Evolutionary conservation across 2,797 vertebrate genomes (phyloP).

Genomic region (Eulemur mongoz): DNA sequence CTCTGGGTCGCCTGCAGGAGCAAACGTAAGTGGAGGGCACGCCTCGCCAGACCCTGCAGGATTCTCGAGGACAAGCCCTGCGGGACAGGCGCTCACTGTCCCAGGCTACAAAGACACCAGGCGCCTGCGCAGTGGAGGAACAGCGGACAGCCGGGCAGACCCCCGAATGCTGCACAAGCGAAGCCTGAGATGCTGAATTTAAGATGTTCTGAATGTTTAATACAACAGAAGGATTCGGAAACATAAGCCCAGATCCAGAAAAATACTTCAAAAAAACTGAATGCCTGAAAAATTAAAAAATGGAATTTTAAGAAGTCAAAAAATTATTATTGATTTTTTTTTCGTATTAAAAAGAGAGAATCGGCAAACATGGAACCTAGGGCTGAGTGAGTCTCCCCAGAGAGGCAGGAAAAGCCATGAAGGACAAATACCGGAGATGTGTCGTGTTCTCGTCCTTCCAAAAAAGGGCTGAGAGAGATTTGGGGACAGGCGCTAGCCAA

Average conservation of each 20-base stretch:
- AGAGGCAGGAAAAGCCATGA: background rate
- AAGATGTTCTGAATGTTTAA: background rate
- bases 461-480: too few relatives aligned
- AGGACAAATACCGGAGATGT: background rate
- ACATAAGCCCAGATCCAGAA: background rate
- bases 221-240: background rate
- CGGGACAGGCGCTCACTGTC: too few relatives aligned
- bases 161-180: fast-evolving
- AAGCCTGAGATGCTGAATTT: background rate
- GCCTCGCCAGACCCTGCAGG: fast-evolving
- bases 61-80: background rate
- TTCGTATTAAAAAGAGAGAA: background rate
- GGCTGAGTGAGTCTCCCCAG: background rate
- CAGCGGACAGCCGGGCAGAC: background rate
- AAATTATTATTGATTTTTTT: background rate
- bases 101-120: background rate
- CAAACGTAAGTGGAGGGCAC: background rate
- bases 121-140: too few relatives aligned
- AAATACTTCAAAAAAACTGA: background rate
- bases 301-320: background rate
- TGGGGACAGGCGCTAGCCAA: too few relatives aligned
- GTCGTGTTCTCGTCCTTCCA: background rate
- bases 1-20: background rate
- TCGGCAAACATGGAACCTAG: background rate
- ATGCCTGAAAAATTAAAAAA: background rate